Base-by-base conservation (phyloP, 2,113 vertebrate species). In the Paraplagusia blochii region DNA sequence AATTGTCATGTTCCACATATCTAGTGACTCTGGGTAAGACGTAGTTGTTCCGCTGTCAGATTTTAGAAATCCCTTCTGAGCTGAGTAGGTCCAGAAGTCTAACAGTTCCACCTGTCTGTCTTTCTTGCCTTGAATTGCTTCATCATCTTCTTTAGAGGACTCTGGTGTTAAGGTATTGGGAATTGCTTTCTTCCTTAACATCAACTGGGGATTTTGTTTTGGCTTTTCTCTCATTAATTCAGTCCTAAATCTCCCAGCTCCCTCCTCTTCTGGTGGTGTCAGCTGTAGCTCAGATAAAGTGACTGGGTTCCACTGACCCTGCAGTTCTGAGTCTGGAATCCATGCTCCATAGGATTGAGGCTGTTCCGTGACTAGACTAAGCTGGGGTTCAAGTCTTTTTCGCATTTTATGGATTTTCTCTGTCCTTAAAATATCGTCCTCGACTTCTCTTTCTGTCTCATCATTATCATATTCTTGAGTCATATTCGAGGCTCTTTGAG, bases 401-500 rank as follows among this genome's bases (percentile, higher is more conserved):
- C 34, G 58, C 22, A 11, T 76, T 13, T 73, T 73, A 29, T 65
- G 51, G 18, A 11, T 8, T 16, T 13, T 53, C 14, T 72, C 68
- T 47, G 53, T 45, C 15, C 66, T 65, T 36, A 66, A 38, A 11
- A 51, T 54, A 7, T 70, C 76, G 11, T 63, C 63, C 29, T 6
- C 53, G 43, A 15, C 69, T 61, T 72, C 52, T 22, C 2, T 58
- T 35, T 73, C 70, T 42, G 22, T 64, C 9, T 53, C 19, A 1
- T 74, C 52, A 51, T 15, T 4, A 1, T 62, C n/a, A n/a, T n/a
- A n/a, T n/a, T n/a, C 88, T 43, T 91, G 89, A 63, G 78, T 76
- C 58, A 90, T 87, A 77, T 84, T 92, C 90, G 92, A 94, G 0
- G 54, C 40, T 68, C 90, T 88, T 78, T 85, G 89, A 38, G 84